Evolutionary conservation across 2,797 vertebrate species (phyloP).

Genomic region (Peromyscus eremicus): DNA sequence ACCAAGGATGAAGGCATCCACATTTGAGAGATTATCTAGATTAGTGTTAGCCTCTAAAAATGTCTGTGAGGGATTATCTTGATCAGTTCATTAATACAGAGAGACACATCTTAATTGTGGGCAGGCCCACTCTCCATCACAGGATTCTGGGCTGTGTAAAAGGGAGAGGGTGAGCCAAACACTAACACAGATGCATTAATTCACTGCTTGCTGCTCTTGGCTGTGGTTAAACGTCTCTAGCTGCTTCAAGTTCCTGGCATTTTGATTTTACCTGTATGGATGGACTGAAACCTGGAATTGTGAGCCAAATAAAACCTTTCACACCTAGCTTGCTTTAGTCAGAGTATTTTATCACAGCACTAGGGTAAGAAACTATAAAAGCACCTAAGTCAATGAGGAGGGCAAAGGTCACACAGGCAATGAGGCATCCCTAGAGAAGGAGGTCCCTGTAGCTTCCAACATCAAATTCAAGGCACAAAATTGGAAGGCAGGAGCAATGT

Average conservation of each 20-base stretch:
- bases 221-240: not conserved
- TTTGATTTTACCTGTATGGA: not conserved
- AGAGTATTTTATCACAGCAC: not conserved
- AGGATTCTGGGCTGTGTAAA: not conserved
- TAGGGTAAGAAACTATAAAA: not conserved
- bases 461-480: conserved; percentile 43
- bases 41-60: not conserved
- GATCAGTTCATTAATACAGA: not conserved
- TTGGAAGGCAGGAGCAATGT: not conserved
- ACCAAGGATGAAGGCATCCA: not conserved
- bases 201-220: not conserved
- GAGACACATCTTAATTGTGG: not conserved
- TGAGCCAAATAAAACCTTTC: not conserved
- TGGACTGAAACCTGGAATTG: not conserved
- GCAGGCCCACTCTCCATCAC: not conserved
- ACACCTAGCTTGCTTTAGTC: not conserved
- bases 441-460: not conserved
- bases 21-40: not conserved
- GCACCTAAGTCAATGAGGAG: not conserved
- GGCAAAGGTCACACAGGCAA: not conserved
- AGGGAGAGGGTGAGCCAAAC: too few species aligned
- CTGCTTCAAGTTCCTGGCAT: not conserved
- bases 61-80: not conserved
- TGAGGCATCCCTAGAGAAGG: not conserved
- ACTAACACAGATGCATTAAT: not conserved